Percentiles rank a stretch among this genome's conserved stretches.
These are phyloP conservation scores for Notarius quadriscutis DNA, from an alignment of 2,113 vertebrate species.

Conservation along the genomic window DNA sequence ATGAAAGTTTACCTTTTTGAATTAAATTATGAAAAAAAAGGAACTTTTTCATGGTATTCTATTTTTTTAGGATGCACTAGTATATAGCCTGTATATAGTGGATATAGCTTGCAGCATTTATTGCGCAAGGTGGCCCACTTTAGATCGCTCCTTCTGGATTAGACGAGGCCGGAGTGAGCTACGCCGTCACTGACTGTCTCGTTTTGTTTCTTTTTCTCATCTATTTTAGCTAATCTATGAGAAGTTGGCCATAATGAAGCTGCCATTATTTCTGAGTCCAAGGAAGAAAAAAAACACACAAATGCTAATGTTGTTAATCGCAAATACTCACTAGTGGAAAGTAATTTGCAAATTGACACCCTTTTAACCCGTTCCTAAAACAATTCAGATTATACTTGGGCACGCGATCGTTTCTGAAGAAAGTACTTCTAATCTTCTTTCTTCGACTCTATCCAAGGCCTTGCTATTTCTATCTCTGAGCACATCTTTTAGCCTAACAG, in stretches of 20 bases:
- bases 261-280: neutral
- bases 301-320: neutral
- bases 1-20: too few relatives aligned
- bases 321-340: neutral
- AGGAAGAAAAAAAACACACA: neutral
- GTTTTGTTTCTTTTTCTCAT: too few relatives aligned
- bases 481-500: constrained; percentile 6
- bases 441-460: neutral
- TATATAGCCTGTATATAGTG: too few relatives aligned
- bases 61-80: too few relatives aligned
- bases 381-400: neutral
- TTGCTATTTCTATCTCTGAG: neutral
- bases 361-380: neutral
- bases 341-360: neutral
- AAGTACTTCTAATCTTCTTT: neutral
- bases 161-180: too few relatives aligned
- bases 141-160: too few relatives aligned
- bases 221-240: neutral
- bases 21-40: too few relatives aligned
- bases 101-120: too few relatives aligned
- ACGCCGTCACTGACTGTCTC: too few relatives aligned
- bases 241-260: neutral
- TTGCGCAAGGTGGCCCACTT: too few relatives aligned
- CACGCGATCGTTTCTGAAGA: neutral
- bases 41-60: too few relatives aligned